Conservation (phyloP, 2,888 invertebrate species). For the Spisula subtruncata region DNA sequence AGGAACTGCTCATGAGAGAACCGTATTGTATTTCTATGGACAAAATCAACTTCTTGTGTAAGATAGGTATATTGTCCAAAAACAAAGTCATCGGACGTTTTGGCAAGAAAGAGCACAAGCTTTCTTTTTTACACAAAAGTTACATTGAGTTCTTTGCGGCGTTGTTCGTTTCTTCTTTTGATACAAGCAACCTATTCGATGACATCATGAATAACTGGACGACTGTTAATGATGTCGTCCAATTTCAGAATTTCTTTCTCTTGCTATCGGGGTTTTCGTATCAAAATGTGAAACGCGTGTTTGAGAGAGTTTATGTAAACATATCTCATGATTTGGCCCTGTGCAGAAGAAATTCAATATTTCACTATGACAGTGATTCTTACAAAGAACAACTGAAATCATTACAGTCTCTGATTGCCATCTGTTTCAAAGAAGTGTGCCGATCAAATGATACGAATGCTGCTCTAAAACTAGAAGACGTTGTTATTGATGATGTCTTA, state of each 20-base stretch:
- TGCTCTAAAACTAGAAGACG: too few relatives aligned
- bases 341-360: not conserved
- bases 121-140: not conserved
- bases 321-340: not conserved
- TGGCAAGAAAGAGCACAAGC: not conserved
- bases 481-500: not conserved
- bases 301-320: not conserved
- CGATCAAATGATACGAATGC: not conserved
- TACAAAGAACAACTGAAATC: not conserved
- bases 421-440: not conserved
- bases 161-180: slow-evolving; percentile 5
- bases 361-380: not conserved
- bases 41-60: not conserved
- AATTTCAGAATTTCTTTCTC: not conserved
- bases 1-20: not conserved
- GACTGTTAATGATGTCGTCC: not conserved
- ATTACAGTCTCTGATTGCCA: not conserved
- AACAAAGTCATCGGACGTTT: not conserved
- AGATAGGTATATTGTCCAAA: not conserved
- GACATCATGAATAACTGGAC: not conserved
- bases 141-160: not conserved
- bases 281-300: not conserved
- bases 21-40: not conserved
- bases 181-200: not conserved
- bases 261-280: not conserved